These are phyloP conservation scores for Perca fluviatilis DNA, from an alignment of 2,113 vertebrate species.

Conservation along the genomic window DNA sequence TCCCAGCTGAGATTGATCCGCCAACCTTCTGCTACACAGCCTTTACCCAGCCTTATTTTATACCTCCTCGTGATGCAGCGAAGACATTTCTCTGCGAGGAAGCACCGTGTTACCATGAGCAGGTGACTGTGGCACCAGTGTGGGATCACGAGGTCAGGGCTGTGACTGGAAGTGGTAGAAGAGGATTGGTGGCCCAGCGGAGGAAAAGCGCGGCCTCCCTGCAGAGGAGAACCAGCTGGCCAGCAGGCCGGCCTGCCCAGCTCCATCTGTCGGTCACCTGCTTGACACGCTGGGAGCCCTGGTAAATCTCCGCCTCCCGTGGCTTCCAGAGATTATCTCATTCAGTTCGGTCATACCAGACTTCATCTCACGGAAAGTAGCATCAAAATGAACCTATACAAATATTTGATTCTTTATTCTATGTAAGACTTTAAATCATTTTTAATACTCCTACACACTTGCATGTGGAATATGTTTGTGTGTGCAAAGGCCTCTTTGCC, in stretches of 20 bases:
- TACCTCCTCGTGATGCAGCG: constrained; percentile 4
- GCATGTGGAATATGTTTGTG: background rate
- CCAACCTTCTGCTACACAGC: constrained; percentile 67
- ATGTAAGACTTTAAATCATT: background rate
- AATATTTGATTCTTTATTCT: background rate
- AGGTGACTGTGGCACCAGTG: constrained; percentile 52
- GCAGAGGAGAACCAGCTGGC: constrained; percentile 74
- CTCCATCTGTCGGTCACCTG: constrained; percentile 80
- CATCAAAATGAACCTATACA: background rate
- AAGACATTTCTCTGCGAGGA: constrained; percentile 44
- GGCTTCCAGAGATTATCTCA: constrained; percentile 59
- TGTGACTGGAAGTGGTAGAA: constrained; percentile 65
- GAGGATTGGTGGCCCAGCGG: constrained; percentile 70
- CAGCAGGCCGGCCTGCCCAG: constrained; percentile 50
- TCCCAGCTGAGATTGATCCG: constrained; percentile 70
- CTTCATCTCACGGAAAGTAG: background rate
- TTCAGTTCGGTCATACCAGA: background rate
- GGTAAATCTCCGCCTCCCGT: constrained; percentile 50
- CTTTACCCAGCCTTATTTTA: constrained; percentile 31
- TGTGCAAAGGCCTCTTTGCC: background rate
- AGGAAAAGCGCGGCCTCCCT: constrained; percentile 62
- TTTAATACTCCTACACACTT: background rate
- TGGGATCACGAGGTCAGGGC: constrained; percentile 58
- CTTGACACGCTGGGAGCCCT: constrained; percentile 53
- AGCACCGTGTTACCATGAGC: constrained; percentile 35